These are phyloP conservation scores for Varanus komodoensis DNA, from an alignment of 2,113 vertebrate species.

Conservation along the genomic window DNA sequence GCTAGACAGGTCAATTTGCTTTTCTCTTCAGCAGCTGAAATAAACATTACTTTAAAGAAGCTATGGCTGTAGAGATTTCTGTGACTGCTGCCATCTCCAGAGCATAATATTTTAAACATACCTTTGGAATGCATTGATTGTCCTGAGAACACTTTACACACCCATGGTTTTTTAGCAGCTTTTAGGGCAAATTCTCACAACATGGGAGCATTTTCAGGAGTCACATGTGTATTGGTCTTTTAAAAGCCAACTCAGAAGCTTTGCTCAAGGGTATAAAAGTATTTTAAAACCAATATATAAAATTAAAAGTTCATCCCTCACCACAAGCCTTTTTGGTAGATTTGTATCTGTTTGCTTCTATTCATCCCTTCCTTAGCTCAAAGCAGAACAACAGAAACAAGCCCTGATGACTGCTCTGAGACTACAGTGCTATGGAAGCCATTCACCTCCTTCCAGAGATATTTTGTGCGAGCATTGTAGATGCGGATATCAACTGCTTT, in stretches of 20 bases:
- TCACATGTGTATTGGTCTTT: neutral
- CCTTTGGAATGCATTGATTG: neutral
- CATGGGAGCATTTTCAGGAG: neutral
- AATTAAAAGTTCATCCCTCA: neutral
- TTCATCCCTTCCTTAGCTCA: neutral
- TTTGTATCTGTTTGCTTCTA: neutral
- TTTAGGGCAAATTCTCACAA: slow-evolving; percentile 1
- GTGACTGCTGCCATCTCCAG: neutral
- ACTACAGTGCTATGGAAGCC: neutral
- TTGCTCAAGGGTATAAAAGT: neutral
- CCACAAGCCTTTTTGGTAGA: neutral
- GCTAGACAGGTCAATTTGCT: slow-evolving; percentile 50
- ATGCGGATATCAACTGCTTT: neutral
- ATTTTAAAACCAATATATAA: neutral
- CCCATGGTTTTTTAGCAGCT: neutral
- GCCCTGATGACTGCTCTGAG: neutral
- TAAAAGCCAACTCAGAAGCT: neutral
- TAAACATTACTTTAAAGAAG: neutral
- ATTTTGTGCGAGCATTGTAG: neutral
- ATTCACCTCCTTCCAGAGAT: neutral
- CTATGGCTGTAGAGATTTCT: neutral
- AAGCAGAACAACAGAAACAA: neutral
- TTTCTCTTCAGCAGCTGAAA: slow-evolving; percentile 51
- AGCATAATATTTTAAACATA: neutral
- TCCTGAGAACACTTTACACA: neutral